Evolutionary conservation across 2,113 vertebrate species (phyloP).

Genomic region (Apeltes quadracus): DNA sequence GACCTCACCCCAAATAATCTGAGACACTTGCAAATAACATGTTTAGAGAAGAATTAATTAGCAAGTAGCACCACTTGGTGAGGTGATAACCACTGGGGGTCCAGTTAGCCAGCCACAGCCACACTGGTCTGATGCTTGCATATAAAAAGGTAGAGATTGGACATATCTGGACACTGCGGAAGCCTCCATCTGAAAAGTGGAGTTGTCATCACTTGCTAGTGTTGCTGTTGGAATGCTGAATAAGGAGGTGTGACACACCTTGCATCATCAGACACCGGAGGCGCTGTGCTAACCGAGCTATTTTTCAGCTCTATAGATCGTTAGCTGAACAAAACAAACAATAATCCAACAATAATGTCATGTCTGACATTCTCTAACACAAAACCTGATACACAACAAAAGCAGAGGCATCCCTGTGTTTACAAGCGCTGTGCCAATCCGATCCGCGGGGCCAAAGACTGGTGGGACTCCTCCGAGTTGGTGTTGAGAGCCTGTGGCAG

Average conservation of each 20-base stretch:
- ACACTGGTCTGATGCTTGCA: slow-evolving; percentile 57
- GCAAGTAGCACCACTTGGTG: slow-evolving; percentile 50
- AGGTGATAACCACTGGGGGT: slow-evolving; percentile 61
- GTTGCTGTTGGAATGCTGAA: slow-evolving; percentile 59
- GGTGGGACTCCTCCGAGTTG: slow-evolving; percentile 29
- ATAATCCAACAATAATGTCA: no score
- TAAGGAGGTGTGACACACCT: slow-evolving; percentile 20
- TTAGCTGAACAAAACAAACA: no score
- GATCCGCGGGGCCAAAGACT: slow-evolving; percentile 43
- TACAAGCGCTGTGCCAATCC: slow-evolving; percentile 26
- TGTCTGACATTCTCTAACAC: background rate
- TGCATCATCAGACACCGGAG: slow-evolving; percentile 2
- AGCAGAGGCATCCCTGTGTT: background rate
- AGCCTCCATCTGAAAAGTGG: slow-evolving; percentile 61
- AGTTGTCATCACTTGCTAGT: slow-evolving; percentile 58
- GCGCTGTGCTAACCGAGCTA: slow-evolving; percentile 10
- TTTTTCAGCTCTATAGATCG: background rate
- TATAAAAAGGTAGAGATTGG: slow-evolving; percentile 44
- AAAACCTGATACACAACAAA: background rate
- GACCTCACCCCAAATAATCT: slow-evolving; percentile 43
- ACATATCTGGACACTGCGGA: slow-evolving; percentile 54
- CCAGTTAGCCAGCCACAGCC: slow-evolving; percentile 49
- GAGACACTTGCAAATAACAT: slow-evolving; percentile 57
- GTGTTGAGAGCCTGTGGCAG: slow-evolving; percentile 29
- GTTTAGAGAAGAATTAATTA: slow-evolving; percentile 68